Evolutionary conservation across 2,888 invertebrate species (phyloP), one percentile per base, ranked within the genome.

Genomic region (Cryptus viduatorius): DNA sequence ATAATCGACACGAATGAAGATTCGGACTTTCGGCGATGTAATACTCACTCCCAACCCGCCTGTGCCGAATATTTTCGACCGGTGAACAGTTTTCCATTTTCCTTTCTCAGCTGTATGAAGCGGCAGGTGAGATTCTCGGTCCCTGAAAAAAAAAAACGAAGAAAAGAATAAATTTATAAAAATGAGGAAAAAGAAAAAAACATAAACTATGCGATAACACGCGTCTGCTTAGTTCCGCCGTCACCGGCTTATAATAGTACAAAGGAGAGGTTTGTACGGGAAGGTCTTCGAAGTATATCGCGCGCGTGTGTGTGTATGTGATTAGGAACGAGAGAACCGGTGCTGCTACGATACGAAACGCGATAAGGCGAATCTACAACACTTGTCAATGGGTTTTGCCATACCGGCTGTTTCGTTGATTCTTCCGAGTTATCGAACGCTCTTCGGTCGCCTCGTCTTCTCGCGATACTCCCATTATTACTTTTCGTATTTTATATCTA

Each of bases 1-100:
- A 61, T 61, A 31, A 61, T 61, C 29, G 31, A 29, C 14, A 31
- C 61, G n/a, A 5, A 53, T n/a, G 53, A 53, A 53, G 53, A 53
- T n/a, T 48, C 14, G 14, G 12, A 12, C 4, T 3, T 53, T 53
- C 16, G 12, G 59, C 24, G 24, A 59, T 24, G 59, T 7, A 16
- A 10, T 89, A 89, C 89, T 89, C 81, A 89, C 89, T 90, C 90
- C 90, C 89, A 89, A 44, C 90, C 89, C 77, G 89, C 88, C 61
- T 90, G 92, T 7, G 92, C 91, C 42, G 92, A 91, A 86, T 91
- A 92, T 89, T 91, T 92, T 83, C 91, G 89, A 37, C 91, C 91
- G 65, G 91, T 91, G 88, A 92, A 92, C 82, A 92, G 88, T 86
- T 90, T 91, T 84, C 90, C 90, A 86, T 92, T 92, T 86, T 92